Evolutionary conservation across 2,113 vertebrate genomes (phyloP).

Genomic region (Sitta europaea): DNA sequence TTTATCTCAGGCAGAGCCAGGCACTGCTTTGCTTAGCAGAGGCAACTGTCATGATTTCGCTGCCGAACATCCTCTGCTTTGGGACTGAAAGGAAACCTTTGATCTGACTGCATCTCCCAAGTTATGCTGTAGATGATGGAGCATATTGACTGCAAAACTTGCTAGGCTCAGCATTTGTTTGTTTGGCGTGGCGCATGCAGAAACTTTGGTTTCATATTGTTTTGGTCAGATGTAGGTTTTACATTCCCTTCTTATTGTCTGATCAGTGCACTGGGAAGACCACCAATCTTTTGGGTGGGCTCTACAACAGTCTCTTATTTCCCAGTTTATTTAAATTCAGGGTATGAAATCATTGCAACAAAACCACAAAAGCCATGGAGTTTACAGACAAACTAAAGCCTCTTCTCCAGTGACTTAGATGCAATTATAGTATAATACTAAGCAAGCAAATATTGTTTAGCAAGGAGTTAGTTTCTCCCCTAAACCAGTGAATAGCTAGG

Average conservation of each 20-base stretch:
- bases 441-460: background rate
- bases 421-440: background rate
- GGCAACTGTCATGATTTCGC: background rate
- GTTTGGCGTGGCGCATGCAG: background rate
- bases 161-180: background rate
- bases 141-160: background rate
- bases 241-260: background rate
- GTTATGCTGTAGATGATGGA: background rate
- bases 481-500: background rate
- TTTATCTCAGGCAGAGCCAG: background rate
- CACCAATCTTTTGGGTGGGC: constrained; percentile 9
- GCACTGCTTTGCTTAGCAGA: background rate
- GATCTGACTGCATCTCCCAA: background rate
- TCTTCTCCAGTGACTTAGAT: background rate
- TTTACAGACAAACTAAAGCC: background rate
- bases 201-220: background rate
- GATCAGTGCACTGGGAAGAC: background rate
- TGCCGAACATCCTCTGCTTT: background rate
- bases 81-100: background rate
- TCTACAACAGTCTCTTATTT: background rate
- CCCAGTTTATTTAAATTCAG: background rate
- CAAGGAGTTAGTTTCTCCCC: background rate
- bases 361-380: constrained; percentile 5
- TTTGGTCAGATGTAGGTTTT: background rate
- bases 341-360: background rate